A percentile compares a stretch with the other conserved stretches of the same genome.
These are phyloP conservation scores for Dryas iulia DNA, from an alignment of 1,140 invertebrate genomes.

Conservation along the genomic window DNA sequence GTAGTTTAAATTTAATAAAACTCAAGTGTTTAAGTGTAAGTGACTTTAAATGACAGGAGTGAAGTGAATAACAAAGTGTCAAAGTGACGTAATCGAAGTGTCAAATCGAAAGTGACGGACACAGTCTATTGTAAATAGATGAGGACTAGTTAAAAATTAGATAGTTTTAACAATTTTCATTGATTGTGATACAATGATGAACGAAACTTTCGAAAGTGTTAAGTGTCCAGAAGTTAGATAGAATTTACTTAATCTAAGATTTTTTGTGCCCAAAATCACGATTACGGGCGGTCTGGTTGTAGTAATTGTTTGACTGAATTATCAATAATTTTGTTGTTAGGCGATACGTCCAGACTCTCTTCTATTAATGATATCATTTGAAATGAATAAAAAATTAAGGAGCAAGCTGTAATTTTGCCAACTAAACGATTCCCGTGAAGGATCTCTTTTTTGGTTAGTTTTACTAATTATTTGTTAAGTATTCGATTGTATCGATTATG, in stretches of 20 bases:
- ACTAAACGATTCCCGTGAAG: constrained; percentile 61
- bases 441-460: constrained; percentile 74
- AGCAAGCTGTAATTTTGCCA: constrained; percentile 1
- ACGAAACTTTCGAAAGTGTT: constrained; percentile 40
- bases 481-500: constrained; percentile 39
- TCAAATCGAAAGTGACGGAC: neutral
- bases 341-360: constrained; percentile 53
- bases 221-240: constrained; percentile 51
- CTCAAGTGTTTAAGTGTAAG: constrained; percentile 23
- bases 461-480: constrained; percentile 32
- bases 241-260: constrained; percentile 27
- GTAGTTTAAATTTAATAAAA: constrained; percentile 52
- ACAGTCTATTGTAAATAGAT: constrained; percentile 34
- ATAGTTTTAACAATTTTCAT: constrained; percentile 69
- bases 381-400: constrained; percentile 11
- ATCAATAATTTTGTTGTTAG: constrained; percentile 48
- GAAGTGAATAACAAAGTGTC: constrained; percentile 10
- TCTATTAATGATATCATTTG: constrained; percentile 15
- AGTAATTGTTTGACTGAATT: constrained; percentile 63
- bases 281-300: constrained; percentile 44
- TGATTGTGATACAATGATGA: constrained; percentile 68
- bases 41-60: constrained; percentile 18
- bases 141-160: constrained; percentile 50
- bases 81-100: constrained; percentile 20
- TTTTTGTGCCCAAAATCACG: constrained; percentile 23